These are phyloP conservation scores for Zapus hudsonius DNA, from an alignment of 2,113 vertebrate species.

Conservation along the genomic window DNA sequence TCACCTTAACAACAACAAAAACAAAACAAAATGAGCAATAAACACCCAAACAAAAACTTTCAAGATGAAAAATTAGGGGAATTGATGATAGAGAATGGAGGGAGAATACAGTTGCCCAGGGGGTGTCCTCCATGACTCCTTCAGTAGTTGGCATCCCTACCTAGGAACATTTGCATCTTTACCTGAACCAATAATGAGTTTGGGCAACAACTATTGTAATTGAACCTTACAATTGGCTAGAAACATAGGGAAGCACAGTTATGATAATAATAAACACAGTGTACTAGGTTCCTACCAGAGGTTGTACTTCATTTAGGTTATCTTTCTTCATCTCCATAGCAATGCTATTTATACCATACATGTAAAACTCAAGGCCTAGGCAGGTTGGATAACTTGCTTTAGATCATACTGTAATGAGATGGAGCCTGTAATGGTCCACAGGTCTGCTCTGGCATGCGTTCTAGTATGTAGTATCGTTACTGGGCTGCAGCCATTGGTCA, in stretches of 20 bases:
- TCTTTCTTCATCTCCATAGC: slow-evolving; percentile 40
- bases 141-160: not conserved
- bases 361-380: not conserved
- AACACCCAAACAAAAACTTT: not conserved
- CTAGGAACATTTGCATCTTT: not conserved
- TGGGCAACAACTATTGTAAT: slow-evolving; percentile 7
- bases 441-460: too few species aligned
- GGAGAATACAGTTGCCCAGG: not conserved
- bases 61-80: not conserved
- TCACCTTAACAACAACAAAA: not conserved
- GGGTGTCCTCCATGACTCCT: not conserved
- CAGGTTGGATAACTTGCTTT: not conserved
- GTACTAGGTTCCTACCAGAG: not conserved
- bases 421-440: accelerated
- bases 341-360: not conserved
- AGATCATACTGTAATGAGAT: not conserved
- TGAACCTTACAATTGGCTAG: slow-evolving; percentile 2
- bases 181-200: not conserved
- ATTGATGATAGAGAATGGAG: not conserved
- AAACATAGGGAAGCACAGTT: not conserved
- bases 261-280: not conserved
- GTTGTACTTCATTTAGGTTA: not conserved
- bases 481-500: accelerated
- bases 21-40: not conserved
- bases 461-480: not conserved